Evolutionary conservation across 35 echinoderm and acorn worm species (phyloP), one percentile per base, ranked within the genome.

Genomic region (Holothuria glaberrima): DNA sequence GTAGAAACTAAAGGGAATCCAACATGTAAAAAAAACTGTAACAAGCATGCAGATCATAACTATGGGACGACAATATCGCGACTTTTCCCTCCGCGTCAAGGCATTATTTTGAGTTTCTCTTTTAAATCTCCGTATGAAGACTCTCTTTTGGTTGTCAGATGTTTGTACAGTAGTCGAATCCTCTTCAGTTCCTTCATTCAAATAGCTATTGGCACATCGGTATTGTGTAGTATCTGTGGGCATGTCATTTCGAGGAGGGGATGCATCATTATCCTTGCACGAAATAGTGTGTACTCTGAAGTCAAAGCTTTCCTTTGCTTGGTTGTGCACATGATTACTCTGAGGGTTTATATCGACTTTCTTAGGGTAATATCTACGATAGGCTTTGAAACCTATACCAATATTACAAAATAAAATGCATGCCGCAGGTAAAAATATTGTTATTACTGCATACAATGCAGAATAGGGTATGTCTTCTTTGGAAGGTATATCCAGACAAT

Each of bases 401-500:
- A 61, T 31, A 84, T 84, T 84, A 31, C 52, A 84, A 61, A 33
- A 32, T 33, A 33, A 58, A n/a, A 84, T 29, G 27, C 33, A 19
- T 25, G 12, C 33, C 6, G 80, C 54, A 14, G 80, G 80, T 4
- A 84, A 18, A 54, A 63, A 62, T 84, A 84, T 84, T 30, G 80
- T 61, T 21, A 84, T 5, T 14, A 63, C 80, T 3, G 80, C 58
- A 30, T 84, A 84, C 12, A 84, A 1, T 25, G 30, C 25, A 59
- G 80, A 17, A 57, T 58, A 84, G 13, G 80, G 80, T 6, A 84
- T 61, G 80, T 84, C 80, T 32, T 48, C 80, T 0, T 28, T 29
- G 19, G 80, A 84, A 22, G 80, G 80, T n/a, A 84, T 38, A 61
- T 84, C 80, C 14, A 84, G 5, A 9, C 80, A 84, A 31, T 84